phyloP scores from a whole-genome alignment of 2,888 invertebrate species.

The Xestia sexstrigata region DNA sequence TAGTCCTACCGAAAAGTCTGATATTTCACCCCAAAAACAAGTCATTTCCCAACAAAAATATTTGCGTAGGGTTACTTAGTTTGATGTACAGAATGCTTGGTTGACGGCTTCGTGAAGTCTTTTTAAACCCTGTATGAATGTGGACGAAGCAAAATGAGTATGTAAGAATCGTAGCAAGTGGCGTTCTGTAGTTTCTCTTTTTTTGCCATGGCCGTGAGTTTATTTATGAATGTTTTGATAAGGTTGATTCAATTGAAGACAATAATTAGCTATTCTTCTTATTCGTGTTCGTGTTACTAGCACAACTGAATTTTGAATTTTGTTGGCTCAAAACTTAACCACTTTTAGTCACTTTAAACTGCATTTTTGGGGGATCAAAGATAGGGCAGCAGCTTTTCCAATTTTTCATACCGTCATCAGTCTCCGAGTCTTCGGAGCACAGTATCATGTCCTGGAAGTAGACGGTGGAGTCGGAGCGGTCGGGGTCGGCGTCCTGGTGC shows the following conservation, averaged over 20 bases:
- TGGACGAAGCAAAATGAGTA: neutral
- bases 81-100: too few species aligned
- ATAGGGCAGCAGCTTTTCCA: neutral
- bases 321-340: too few species aligned
- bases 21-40: too few species aligned
- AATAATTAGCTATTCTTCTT: neutral
- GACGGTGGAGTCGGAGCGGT: conserved; percentile 98
- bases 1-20: too few species aligned
- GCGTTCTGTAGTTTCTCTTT: neutral
- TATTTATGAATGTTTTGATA: neutral
- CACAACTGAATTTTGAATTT: neutral
- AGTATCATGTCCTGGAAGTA: conserved; percentile 98
- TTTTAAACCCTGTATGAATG: neutral
- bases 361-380: neutral
- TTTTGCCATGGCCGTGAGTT: neutral
- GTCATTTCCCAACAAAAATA: too few species aligned
- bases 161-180: neutral
- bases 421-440: conserved; percentile 97
- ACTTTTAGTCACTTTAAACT: neutral
- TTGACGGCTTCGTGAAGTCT: too few species aligned
- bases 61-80: too few species aligned
- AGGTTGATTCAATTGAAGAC: neutral
- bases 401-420: conserved; percentile 93
- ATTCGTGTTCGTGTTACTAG: neutral
- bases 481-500: conserved; percentile 94